Evolutionary conservation across 2,113 vertebrate species (phyloP).

Genomic region (Anoura caudifer): DNA sequence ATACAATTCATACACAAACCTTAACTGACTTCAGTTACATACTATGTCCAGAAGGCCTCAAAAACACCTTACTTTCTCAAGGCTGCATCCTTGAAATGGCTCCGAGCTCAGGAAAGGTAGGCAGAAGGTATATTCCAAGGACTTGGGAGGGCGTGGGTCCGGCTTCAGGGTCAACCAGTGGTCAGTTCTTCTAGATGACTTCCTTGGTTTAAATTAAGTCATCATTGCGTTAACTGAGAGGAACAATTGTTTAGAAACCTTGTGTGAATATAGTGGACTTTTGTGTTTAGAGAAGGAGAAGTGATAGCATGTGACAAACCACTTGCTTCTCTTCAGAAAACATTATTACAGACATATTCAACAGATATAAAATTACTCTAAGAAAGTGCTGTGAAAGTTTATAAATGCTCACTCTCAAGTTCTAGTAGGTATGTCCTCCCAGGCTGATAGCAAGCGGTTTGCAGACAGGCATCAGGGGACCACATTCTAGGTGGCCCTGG

Average conservation of each 20-base stretch:
- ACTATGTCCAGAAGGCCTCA: not conserved
- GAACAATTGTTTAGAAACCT: not conserved
- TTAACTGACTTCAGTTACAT: not conserved
- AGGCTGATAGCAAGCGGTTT: not conserved
- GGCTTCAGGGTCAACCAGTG: not conserved
- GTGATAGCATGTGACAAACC: not conserved
- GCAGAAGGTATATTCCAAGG: not conserved
- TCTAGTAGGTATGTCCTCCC: not conserved
- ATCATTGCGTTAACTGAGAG: not conserved
- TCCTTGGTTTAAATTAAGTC: not conserved
- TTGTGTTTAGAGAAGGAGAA: not conserved
- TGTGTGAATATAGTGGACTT: not conserved
- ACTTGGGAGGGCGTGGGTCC: fast-evolving
- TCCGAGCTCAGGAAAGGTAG: not conserved
- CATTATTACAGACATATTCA: not conserved
- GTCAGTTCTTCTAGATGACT: not conserved
- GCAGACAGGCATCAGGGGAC: not conserved
- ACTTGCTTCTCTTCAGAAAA: not conserved
- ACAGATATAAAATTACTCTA: not conserved
- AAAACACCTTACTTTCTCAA: not conserved
- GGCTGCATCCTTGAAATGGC: not conserved
- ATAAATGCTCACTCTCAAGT: not conserved
- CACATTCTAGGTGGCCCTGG: not conserved
- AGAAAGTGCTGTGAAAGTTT: not conserved
- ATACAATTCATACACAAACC: not conserved